Evolutionary conservation across 2,888 invertebrate species (phyloP), one percentile per base, ranked within the genome.

Genomic region (Fragum sueziense): DNA sequence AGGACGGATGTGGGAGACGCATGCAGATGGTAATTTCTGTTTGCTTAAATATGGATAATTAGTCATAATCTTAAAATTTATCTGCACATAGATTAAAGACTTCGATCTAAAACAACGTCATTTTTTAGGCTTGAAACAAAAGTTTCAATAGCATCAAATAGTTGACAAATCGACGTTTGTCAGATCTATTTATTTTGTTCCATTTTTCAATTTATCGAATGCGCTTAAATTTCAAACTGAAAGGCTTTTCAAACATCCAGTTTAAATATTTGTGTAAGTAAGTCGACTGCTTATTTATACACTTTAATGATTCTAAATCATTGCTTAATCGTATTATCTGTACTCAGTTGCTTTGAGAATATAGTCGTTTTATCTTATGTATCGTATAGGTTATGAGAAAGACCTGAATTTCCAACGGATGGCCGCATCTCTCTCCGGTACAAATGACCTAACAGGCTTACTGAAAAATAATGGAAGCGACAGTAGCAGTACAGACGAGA

Each of bases 401-500:
- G 77, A 77, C n/a, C 33, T 77, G 2, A 77, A 77, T 51, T 41
- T 54, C 11, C 77, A 77, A 67, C 57, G 77, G 41, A 77, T 77
- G 77, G 77, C 77, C 14, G 47, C 59, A 57, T 70, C 76, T n/a
- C 27, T 76, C 0, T 37, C 41, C 31, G 22, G 65, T 65, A 57
- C 65, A 9, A 52, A 76, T 52, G 29, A 70, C 33, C 25, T 57
- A n/a, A 61, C n/a, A 33, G 61, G 33, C 11, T 17, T n/a, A 20
- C 29, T 61, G 3, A 3, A 11, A 29, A 61, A 61, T 57, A 33
- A 37, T 41, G 9, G 67, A 20, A 41, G 4, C n/a, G 67, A 41
- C 20, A 17, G 7, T 22, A 27, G 34, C 14, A 4, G 2, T 41
- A 14, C 31, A 33, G 62, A 62, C 29, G 57, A 57, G 20, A 47